Evolutionary conservation across 2,888 invertebrate species (phyloP).

Genomic region (Nomada lathburiana): DNA sequence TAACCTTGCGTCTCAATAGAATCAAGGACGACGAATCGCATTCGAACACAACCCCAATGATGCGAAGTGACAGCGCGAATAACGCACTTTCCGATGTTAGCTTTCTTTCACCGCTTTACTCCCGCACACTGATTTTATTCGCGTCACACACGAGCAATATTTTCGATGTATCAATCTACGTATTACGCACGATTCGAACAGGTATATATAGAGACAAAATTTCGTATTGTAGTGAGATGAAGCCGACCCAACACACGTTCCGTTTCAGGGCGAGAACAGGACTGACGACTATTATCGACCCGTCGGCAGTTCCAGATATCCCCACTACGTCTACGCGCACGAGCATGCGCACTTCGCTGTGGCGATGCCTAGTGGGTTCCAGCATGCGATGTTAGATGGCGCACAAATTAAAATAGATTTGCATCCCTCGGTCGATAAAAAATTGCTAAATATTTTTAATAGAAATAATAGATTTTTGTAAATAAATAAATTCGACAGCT

Average conservation of each 20-base stretch:
- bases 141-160: not conserved
- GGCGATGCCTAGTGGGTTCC: not conserved
- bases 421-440: not conserved
- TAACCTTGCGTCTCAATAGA: conserved; percentile 46
- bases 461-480: not conserved
- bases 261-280: conserved; percentile 81
- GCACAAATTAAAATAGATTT: not conserved
- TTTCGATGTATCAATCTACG: not conserved
- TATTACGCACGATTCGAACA: not conserved
- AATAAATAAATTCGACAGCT: not conserved
- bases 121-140: conserved; percentile 16
- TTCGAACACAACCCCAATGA: conserved; percentile 50
- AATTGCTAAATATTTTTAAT: not conserved
- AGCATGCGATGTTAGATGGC: not conserved
- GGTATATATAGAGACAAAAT: not conserved
- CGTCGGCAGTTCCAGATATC: conserved; percentile 72
- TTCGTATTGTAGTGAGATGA: conserved; percentile 4
- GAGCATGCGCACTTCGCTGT: conserved; percentile 1
- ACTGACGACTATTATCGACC: conserved; percentile 86
- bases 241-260: not conserved
- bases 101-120: conserved; percentile 7
- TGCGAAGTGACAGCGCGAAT: conserved; percentile 28
- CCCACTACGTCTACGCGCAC: conserved; percentile 69
- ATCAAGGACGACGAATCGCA: conserved; percentile 55
- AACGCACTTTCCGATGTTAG: conserved; percentile 42